phyloP scores from a whole-genome alignment of 2,888 invertebrate genomes.

The Aphodius granarius region DNA sequence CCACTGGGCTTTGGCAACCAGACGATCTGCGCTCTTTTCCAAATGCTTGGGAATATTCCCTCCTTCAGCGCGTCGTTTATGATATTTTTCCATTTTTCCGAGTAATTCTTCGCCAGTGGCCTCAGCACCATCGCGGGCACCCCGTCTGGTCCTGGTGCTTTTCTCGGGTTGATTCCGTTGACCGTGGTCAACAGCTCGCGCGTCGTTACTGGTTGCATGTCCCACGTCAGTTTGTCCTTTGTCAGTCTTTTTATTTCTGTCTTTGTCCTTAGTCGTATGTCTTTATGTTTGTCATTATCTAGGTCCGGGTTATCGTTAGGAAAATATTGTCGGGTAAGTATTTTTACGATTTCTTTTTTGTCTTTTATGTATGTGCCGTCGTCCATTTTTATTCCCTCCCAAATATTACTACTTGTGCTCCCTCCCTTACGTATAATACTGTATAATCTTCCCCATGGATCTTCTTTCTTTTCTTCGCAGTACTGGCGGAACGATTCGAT shows the following conservation, averaged over 20 bases:
- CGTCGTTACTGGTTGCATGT: neutral
- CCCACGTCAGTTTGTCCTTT: neutral
- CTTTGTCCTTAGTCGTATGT: no score
- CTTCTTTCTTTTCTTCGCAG: no score
- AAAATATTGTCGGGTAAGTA: neutral
- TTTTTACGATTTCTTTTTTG: neutral
- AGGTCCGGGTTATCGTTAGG: neutral
- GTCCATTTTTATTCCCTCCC: neutral
- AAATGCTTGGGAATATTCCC: neutral
- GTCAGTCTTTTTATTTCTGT: no score
- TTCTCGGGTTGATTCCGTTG: neutral
- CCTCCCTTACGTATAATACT: no score
- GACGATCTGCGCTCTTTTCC: neutral
- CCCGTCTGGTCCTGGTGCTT: constrained; percentile 15
- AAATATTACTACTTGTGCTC: neutral
- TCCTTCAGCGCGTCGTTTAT: neutral
- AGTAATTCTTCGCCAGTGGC: neutral
- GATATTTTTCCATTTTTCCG: neutral
- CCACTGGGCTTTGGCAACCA: no score
- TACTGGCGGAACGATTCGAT: no score
- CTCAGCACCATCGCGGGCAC: constrained; percentile 1
- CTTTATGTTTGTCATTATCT: neutral
- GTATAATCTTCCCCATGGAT: no score
- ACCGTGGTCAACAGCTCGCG: neutral
- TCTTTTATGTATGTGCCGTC: neutral